Conservation (phyloP, 35 echinoderm and acorn worm species). For the Heliocidaris erythrogramma region DNA sequence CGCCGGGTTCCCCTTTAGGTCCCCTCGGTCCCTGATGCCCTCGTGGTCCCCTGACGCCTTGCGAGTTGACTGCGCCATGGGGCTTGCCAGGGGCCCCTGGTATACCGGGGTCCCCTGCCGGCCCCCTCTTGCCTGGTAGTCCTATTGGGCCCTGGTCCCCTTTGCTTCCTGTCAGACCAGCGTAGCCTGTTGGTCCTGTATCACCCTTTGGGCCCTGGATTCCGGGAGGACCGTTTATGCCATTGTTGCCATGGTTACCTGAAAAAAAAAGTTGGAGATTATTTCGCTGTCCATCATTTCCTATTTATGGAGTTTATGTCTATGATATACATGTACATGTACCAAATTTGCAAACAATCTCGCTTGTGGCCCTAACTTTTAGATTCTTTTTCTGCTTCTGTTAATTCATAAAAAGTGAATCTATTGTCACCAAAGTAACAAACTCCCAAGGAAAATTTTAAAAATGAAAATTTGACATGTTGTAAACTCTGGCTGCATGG, state of each 20-base stretch:
- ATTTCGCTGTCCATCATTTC: not conserved
- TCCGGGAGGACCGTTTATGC: conserved; percentile 63
- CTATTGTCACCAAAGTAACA: too few species aligned
- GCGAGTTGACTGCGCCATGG: not conserved
- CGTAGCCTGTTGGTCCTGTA: conserved; percentile 31
- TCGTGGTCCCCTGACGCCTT: conserved; percentile 4
- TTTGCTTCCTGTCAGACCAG: conserved; percentile 15
- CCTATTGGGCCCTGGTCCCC: conserved; percentile 37
- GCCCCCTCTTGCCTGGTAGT: conserved; percentile 27
- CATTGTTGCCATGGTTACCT: conserved; percentile 88
- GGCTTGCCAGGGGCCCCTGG: conserved; percentile 32
- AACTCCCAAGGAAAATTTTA: too few species aligned
- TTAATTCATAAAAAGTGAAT: not conserved
- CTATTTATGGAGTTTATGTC: not conserved
- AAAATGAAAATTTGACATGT: too few species aligned
- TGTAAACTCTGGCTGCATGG: too few species aligned
- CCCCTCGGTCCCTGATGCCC: conserved; percentile 52
- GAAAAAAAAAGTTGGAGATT: conserved; percentile 24
- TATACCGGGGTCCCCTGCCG: not conserved
- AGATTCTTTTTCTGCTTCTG: not conserved
- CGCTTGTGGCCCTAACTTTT: too few species aligned
- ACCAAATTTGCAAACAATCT: not conserved
- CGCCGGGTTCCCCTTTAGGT: conserved; percentile 60
- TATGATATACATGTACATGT: not conserved
- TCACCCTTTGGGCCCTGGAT: conserved; percentile 61